Base-by-base conservation (phyloP, 2,888 invertebrate species). In the Mythimna loreyi region DNA sequence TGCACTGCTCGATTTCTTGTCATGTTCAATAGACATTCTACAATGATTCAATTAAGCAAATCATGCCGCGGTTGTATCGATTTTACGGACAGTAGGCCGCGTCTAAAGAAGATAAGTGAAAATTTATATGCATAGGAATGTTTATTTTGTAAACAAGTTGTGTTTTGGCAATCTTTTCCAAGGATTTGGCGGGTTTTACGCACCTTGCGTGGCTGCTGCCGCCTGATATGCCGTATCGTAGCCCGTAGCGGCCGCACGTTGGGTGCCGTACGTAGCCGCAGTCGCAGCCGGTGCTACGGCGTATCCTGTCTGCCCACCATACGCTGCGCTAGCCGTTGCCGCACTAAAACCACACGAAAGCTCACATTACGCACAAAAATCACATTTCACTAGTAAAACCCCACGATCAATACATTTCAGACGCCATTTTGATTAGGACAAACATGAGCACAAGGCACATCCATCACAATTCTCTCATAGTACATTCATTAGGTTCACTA, bases 191-290 rank as follows among this genome's bases (percentile, higher is more conserved):
- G 92, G 97, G 97, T 56, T 97, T 59, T 53, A 72, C 73, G 59
- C 96, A 89, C 97, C 97, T 92, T 97, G 97, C 67, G 97, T 97
- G 49, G 98, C 97, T 28, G 97, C 97, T 76, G 97, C 98, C 68
- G 98, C 98, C 87, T 98, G 98, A 86, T 98, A 98, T 56, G 98
- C 98, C 80, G 98, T 97, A 90, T 98, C 98, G 96, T 98, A 98
- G 70, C 98, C 98, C 62, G 98, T 97, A 58, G 97, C 97, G 45
- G 98, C 97, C 73, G 97, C 97, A 78, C 98, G 97, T 89, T 98
- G 98, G 55, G 98, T 98, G 76, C 98, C 97, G 93, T 98, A 98
- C 61, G 98, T 97, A 59, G 98, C 98, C 73, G 98, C 98, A 52
- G 98, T 97, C 30, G 98, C 97, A 78, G 98, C 97, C 53, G 97